phyloP scores from a whole-genome alignment of 2,888 invertebrate species.

The Drosophila melanocephala region DNA sequence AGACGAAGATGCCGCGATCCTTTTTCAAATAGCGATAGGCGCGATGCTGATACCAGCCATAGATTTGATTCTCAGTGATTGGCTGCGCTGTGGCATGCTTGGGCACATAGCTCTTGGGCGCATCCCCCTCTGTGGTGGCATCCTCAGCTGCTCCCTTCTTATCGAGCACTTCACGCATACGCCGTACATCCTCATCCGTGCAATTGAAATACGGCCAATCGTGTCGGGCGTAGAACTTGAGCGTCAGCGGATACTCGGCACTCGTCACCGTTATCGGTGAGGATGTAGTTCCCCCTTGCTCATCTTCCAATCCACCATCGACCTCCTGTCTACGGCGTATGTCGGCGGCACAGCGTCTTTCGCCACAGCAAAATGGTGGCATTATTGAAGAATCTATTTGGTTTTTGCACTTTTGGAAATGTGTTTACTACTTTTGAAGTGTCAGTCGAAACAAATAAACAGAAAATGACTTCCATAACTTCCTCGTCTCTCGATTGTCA shows the following conservation, averaged over 20 bases:
- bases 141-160: not conserved
- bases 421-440: constrained; percentile 3
- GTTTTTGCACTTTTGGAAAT: not conserved
- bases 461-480: not conserved
- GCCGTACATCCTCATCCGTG: constrained; percentile 39
- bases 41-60: constrained; percentile 70
- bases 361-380: constrained; percentile 73
- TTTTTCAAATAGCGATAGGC: constrained; percentile 54
- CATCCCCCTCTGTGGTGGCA: not conserved
- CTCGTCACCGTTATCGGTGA: constrained; percentile 31
- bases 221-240: constrained; percentile 74
- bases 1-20: constrained; percentile 64
- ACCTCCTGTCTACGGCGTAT: constrained; percentile 13
- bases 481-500: not conserved
- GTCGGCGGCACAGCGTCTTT: constrained; percentile 61
- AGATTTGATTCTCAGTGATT: constrained; percentile 66
- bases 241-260: constrained; percentile 57
- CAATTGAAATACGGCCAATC: constrained; percentile 70
- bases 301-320: not conserved
- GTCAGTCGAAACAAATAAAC: not conserved
- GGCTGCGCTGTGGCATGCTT: constrained; percentile 57
- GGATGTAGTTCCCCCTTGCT: not conserved
- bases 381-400: constrained; percentile 21
- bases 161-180: constrained; percentile 44
- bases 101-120: constrained; percentile 29